These are phyloP conservation scores for Tenrec ecaudatus DNA, from an alignment of 2,113 vertebrate genomes.

Conservation along the genomic window DNA sequence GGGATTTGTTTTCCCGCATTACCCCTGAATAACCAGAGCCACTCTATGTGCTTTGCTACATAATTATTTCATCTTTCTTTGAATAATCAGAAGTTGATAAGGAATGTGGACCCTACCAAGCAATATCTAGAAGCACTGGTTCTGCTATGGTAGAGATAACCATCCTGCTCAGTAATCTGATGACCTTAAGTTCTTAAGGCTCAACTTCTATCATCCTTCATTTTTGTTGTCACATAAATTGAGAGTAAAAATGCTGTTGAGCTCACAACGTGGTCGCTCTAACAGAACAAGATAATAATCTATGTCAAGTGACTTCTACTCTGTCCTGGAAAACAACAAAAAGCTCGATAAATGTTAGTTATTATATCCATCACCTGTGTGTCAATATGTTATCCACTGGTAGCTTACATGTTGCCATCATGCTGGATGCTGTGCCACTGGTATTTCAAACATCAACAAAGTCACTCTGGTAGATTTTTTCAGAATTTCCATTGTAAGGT, in stretches of 20 bases:
- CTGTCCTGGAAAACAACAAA: neutral
- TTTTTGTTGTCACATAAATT: neutral
- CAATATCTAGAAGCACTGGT: neutral
- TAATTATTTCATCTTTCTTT: neutral
- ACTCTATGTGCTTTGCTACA: neutral
- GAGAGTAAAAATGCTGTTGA: neutral
- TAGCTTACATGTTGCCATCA: too few species aligned
- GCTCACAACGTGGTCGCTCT: neutral
- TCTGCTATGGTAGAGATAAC: neutral
- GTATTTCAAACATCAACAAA: too few species aligned
- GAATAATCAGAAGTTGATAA: neutral
- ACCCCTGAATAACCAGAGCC: neutral
- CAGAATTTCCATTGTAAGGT: too few species aligned
- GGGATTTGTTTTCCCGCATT: neutral
- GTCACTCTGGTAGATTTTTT: too few species aligned
- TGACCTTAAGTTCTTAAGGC: neutral
- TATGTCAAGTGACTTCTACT: neutral
- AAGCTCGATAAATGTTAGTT: neutral
- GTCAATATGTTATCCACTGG: too few species aligned
- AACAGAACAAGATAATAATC: neutral
- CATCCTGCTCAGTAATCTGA: fast-evolving
- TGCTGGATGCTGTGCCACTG: too few species aligned
- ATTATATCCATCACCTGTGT: too few species aligned
- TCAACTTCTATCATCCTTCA: neutral
- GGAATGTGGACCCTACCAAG: neutral